Conservation (phyloP, 1,140 invertebrate genomes). For the Cardiocondyla obscurior region DNA sequence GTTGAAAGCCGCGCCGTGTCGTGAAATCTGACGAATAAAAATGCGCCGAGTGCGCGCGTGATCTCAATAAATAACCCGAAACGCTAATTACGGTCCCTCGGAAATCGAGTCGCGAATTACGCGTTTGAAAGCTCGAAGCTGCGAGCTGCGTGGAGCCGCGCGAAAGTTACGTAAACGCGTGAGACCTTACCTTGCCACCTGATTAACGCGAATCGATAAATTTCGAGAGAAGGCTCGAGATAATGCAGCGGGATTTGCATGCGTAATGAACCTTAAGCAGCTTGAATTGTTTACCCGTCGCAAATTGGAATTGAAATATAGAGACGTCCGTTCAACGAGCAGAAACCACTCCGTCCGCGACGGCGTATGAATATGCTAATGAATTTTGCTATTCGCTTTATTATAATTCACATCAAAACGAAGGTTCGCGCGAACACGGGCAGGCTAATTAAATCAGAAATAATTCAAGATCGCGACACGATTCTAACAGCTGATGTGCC, state of each 20-base stretch:
- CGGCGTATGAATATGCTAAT: slow-evolving; percentile 30
- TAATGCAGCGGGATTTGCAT: slow-evolving; percentile 34
- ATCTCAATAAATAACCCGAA: background rate
- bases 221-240: slow-evolving; percentile 23
- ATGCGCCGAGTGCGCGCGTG: no score
- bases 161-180: slow-evolving; percentile 9
- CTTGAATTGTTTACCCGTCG: slow-evolving; percentile 4
- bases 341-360: background rate
- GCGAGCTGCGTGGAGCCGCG: background rate
- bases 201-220: slow-evolving; percentile 5
- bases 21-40: background rate
- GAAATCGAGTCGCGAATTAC: background rate
- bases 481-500: background rate
- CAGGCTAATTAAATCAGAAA: slow-evolving; percentile 2
- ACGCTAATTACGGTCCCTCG: background rate
- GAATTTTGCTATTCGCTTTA: slow-evolving; percentile 18
- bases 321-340: background rate
- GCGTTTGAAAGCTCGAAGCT: no score
- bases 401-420: background rate
- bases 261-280: slow-evolving; percentile 5
- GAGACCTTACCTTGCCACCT: slow-evolving; percentile 3
- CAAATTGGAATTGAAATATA: slow-evolving; percentile 33
- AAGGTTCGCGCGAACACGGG: background rate
- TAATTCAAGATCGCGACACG: background rate
- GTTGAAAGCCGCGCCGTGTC: background rate